Percentiles rank a stretch among this genome's conserved stretches.
These are phyloP conservation scores for Nasonia vitripennis DNA, from an alignment of 1,140 invertebrate species.

Conservation along the genomic window DNA sequence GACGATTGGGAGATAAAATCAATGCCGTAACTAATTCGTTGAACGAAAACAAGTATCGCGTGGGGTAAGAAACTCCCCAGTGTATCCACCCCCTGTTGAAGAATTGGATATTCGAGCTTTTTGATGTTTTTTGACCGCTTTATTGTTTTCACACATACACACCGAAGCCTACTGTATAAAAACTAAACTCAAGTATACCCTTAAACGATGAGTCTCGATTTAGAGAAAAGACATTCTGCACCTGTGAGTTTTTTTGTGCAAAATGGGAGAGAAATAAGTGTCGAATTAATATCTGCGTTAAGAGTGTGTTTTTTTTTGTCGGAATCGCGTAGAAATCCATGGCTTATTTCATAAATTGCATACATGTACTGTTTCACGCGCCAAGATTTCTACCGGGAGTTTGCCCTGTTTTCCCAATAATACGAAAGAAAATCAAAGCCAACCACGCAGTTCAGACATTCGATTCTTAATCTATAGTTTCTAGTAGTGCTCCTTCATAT, in stretches of 20 bases:
- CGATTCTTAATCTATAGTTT: background rate
- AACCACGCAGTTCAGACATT: background rate
- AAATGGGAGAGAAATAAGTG: background rate
- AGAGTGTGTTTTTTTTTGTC: background rate
- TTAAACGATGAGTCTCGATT: slow-evolving; percentile 22
- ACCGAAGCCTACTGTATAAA: slow-evolving; percentile 18
- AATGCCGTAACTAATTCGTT: slow-evolving; percentile 50
- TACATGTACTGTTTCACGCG: background rate
- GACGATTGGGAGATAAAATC: slow-evolving; percentile 54
- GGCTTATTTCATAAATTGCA: background rate
- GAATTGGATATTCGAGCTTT: slow-evolving; percentile 45
- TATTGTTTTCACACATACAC: slow-evolving; percentile 16
- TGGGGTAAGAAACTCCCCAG: slow-evolving; percentile 52
- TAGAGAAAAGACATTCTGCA: background rate
- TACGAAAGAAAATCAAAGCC: background rate
- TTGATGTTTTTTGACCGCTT: slow-evolving; percentile 35
- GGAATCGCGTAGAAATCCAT: slow-evolving; percentile 9
- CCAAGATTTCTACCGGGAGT: slow-evolving; percentile 17
- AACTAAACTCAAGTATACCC: slow-evolving; percentile 29
- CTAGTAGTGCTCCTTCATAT: slow-evolving; percentile 15
- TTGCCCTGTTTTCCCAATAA: background rate
- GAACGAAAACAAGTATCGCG: slow-evolving; percentile 54
- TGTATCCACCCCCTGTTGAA: slow-evolving; percentile 19
- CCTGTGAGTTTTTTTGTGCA: slow-evolving; percentile 30
- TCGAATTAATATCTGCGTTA: slow-evolving; percentile 6